Percentiles rank a stretch among this genome's conserved stretches.
phyloP scores from a whole-genome alignment of 2,113 vertebrate species.

The Struthidea cinerea region DNA sequence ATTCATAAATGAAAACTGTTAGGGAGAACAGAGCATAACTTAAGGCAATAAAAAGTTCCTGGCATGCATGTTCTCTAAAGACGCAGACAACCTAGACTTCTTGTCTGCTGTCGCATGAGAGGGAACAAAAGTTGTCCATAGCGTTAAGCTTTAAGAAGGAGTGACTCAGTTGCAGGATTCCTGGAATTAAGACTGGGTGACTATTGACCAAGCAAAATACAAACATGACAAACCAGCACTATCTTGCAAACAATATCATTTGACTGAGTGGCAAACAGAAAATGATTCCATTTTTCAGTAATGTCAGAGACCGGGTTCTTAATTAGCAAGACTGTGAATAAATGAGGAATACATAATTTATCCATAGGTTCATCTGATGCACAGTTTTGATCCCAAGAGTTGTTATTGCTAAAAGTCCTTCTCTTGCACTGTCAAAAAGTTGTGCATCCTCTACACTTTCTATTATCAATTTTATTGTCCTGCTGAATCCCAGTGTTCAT shows the following conservation, averaged over 20 bases:
- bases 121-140: neutral
- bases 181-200: neutral
- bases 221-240: neutral
- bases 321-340: neutral
- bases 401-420: neutral
- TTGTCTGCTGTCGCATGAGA: neutral
- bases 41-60: neutral
- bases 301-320: neutral
- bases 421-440: neutral
- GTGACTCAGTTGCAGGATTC: neutral
- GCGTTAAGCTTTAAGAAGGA: neutral
- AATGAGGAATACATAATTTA: neutral
- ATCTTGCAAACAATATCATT: neutral
- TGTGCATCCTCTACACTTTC: neutral
- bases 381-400: neutral
- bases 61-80: neutral
- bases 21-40: neutral
- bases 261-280: neutral
- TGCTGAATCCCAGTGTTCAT: neutral
- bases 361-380: neutral
- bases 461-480: neutral
- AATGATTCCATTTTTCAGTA: neutral
- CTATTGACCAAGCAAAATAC: fast-evolving
- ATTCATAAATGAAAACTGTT: neutral
- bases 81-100: neutral